Percentiles rank a stretch among this genome's conserved stretches.
Evolutionary conservation across 2,797 vertebrate species (phyloP).

Genomic region (Pteropus rufus): DNA sequence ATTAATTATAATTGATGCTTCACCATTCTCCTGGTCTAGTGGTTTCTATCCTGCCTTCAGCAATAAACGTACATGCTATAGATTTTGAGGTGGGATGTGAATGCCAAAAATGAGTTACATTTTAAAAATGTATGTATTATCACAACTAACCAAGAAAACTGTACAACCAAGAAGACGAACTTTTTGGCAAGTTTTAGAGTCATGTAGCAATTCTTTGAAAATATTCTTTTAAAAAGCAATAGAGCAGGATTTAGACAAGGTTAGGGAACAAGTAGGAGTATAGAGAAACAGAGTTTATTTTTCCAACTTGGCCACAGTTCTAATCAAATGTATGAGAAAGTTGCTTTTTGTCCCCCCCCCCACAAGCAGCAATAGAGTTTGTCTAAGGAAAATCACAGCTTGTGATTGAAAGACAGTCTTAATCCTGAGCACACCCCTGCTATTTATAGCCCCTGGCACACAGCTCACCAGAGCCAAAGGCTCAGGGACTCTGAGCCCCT

Average conservation of each 20-base stretch:
- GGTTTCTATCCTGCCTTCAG: background rate
- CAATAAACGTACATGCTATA: background rate
- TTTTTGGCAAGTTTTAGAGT: background rate
- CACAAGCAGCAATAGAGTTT: background rate
- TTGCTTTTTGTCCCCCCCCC: no score
- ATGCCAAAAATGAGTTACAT: background rate
- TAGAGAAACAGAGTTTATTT: background rate
- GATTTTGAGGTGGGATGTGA: background rate
- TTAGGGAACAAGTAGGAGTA: background rate
- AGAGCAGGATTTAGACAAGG: background rate
- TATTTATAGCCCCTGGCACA: background rate
- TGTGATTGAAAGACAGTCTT: background rate
- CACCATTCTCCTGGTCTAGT: accelerated
- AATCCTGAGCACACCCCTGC: background rate
- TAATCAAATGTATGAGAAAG: background rate
- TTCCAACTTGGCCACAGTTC: background rate
- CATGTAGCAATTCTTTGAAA: background rate
- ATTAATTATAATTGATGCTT: background rate
- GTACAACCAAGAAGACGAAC: background rate
- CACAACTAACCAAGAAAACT: background rate
- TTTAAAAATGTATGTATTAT: background rate
- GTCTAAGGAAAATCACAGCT: constrained; percentile 11
- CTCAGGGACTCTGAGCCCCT: background rate
- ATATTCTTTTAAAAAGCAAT: background rate
- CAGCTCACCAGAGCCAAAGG: background rate